Conservation (phyloP, 2,888 invertebrate species). For the Scaptomyza parva region DNA sequence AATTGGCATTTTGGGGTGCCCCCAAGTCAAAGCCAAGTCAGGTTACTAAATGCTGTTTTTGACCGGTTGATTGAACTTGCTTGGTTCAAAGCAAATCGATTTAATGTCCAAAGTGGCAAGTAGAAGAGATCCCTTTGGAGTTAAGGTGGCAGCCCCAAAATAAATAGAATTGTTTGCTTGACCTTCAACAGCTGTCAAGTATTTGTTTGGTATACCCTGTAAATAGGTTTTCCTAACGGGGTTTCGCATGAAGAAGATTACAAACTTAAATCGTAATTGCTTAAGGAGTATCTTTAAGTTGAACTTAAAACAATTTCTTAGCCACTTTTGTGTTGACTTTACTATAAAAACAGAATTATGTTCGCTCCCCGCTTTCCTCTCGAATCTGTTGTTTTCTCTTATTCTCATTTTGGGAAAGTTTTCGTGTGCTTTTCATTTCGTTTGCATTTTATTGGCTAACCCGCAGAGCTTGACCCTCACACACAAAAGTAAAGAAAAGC, state of each 20-base stretch:
- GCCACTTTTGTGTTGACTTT: constrained; percentile 16
- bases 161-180: constrained; percentile 67
- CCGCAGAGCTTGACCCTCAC: constrained; percentile 52
- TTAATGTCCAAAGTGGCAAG: constrained; percentile 24
- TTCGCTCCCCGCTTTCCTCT: constrained; percentile 30
- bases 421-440: constrained; percentile 66
- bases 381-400: constrained; percentile 20
- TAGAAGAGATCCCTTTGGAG: constrained; percentile 17
- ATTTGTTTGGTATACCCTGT: constrained; percentile 28
- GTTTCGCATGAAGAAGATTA: background rate
- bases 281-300: constrained; percentile 33
- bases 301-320: background rate
- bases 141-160: constrained; percentile 48
- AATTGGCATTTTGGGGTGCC: constrained; percentile 45
- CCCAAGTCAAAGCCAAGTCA: constrained; percentile 38
- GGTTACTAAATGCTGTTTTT: constrained; percentile 33
- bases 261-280: too few species aligned
- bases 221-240: background rate
- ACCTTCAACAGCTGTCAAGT: constrained; percentile 65
- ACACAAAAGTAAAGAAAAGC: constrained; percentile 14
- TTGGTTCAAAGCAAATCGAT: constrained; percentile 65
- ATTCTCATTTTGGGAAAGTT: constrained; percentile 15
- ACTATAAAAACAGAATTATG: constrained; percentile 30
- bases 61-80: constrained; percentile 71
- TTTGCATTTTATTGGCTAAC: constrained; percentile 62